Conservation (phyloP, 37 sponge, comb jelly and placozoan genomes). For the Mnemiopsis leidyi region DNA sequence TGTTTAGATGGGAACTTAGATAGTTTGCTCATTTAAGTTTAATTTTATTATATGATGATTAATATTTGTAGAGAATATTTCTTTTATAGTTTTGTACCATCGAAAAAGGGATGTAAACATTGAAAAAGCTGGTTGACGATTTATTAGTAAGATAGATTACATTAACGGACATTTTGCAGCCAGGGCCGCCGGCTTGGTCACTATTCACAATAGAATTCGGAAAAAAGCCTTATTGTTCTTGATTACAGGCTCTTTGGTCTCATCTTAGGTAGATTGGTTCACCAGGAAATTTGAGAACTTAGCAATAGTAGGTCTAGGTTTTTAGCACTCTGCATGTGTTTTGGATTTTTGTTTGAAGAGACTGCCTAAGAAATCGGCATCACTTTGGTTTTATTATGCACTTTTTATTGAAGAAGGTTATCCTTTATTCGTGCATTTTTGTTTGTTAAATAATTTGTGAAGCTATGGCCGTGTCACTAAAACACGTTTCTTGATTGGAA, state of each 20-base stretch:
- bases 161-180: too few species aligned
- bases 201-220: too few species aligned
- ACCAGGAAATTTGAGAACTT: too few species aligned
- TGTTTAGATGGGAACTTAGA: background rate
- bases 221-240: too few species aligned
- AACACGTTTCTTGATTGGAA: background rate
- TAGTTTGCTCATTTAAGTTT: background rate
- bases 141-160: too few species aligned
- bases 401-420: background rate
- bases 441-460: background rate
- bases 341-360: background rate
- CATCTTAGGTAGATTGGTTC: too few species aligned
- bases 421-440: background rate
- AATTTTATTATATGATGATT: slow-evolving; percentile 49
- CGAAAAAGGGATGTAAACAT: background rate
- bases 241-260: too few species aligned
- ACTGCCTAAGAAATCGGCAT: background rate
- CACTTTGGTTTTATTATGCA: background rate
- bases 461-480: background rate
- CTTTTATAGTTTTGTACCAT: slow-evolving; percentile 51
- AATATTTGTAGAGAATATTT: slow-evolving; percentile 38
- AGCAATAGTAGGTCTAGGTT: background rate
- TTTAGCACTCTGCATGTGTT: background rate
- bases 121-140: background rate
- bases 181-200: too few species aligned